Evolutionary conservation across 1,140 invertebrate genomes (phyloP), one percentile per base, ranked within the genome.

Genomic region (Cherax destructor): DNA sequence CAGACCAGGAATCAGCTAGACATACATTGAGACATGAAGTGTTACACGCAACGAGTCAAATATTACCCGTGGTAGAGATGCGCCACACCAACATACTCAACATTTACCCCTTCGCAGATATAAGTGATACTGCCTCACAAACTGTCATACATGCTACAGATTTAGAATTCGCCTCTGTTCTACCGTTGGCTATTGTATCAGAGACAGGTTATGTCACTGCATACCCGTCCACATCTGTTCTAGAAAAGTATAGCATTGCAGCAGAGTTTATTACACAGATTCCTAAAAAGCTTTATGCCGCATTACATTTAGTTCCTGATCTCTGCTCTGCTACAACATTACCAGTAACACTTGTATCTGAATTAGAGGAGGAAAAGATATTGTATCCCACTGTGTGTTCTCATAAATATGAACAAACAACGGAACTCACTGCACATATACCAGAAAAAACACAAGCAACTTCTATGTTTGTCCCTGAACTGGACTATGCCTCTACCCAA

Each of bases 131-230:
- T 24, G 49, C 83, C 21, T 52, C 47, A 72, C 30, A 49, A 9
- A 72, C 83, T 72, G 49, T 72, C 30, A 18, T n/a, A 84, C 24
- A 59, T 47, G 69, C 72, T 86, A 11, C 83, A 50, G 83, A 86
- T 49, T 52, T 86, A 47, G 83, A 56, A 50, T 86, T 74, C 24
- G 83, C 69, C 10, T 74, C 69, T 11, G 47, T 30, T n/a, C 47
- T 79, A 21, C 77, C 86, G 47, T n/a, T 88, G 41, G 30, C 56
- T 18, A 21, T 88, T 80, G 59, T 88, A 49, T 79, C 86, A 21
- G 86, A 88, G 41, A 49, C 77, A 80, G 86, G 86, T 18, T 56
- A 69, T 18, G 50, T 6, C 24, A 80, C 78, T n/a, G 52, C 69
- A 13, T 88, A 61, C 49, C 86, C 86, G 18, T 61, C 86, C 49